phyloP scores from a whole-genome alignment of 2,888 invertebrate species.

The Cantharis nigra region DNA sequence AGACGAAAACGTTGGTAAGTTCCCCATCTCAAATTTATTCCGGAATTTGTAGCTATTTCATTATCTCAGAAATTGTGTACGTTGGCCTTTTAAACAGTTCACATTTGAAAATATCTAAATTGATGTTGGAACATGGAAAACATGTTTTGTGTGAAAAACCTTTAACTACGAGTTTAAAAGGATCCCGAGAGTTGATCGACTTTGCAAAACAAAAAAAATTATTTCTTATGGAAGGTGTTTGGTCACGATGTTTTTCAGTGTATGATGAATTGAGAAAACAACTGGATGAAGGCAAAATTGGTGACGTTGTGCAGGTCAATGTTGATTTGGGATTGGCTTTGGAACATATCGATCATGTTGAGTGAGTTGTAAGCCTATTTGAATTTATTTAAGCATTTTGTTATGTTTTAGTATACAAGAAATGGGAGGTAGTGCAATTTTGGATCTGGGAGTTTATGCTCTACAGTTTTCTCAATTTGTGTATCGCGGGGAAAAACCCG shows the following conservation, averaged over 20 bases:
- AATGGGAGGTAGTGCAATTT: conserved; percentile 75
- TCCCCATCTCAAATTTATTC: background rate
- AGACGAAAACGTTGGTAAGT: conserved; percentile 70
- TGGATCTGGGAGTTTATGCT: conserved; percentile 78
- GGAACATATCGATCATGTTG: conserved; percentile 62
- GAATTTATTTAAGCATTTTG: background rate
- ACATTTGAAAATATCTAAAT: conserved; percentile 71
- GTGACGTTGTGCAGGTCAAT: conserved; percentile 71
- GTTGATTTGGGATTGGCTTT: conserved; percentile 71
- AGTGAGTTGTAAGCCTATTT: conserved; percentile 57
- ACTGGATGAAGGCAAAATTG: conserved; percentile 68
- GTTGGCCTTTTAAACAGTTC: conserved; percentile 77
- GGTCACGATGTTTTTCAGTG: conserved; percentile 84
- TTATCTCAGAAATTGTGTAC: conserved; percentile 78
- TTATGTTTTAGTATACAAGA: conserved; percentile 45
- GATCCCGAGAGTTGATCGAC: conserved; percentile 70
- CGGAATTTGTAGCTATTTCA: background rate
- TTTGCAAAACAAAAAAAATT: conserved; percentile 72
- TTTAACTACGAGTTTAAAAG: conserved; percentile 76
- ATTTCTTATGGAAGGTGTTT: conserved; percentile 89
- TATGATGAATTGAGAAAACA: conserved; percentile 72
- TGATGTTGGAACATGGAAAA: conserved; percentile 81
- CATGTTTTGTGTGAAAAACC: conserved; percentile 92
- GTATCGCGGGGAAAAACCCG: conserved; percentile 70
- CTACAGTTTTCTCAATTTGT: conserved; percentile 74